Percentiles rank a stretch among this genome's conserved stretches.
Conservation (phyloP, 1,140 invertebrate species). For the Drosophila rufa region DNA sequence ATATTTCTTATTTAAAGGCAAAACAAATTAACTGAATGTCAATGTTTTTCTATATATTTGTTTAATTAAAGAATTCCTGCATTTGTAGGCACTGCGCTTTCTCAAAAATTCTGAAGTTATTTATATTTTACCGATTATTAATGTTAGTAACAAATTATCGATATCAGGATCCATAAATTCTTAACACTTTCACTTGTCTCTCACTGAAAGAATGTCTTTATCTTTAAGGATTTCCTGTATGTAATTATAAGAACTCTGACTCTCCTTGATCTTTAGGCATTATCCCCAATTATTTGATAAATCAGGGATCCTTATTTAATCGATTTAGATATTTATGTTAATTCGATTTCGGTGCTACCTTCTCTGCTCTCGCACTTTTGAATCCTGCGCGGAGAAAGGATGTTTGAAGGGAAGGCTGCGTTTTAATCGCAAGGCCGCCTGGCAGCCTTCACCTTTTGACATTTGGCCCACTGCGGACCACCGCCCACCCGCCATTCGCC, state of each 20-base stretch:
- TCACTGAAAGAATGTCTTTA: neutral
- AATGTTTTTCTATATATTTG: too few relatives aligned
- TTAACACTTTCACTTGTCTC: neutral
- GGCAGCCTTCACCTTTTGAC: slow-evolving; percentile 61
- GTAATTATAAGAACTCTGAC: neutral
- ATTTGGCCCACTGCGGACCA: slow-evolving; percentile 41
- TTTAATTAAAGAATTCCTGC: too few relatives aligned
- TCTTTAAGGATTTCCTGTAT: too few relatives aligned
- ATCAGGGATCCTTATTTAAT: neutral
- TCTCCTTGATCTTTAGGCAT: neutral
- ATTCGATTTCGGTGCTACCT: slow-evolving; percentile 4
- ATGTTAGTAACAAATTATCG: neutral
- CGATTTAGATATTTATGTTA: neutral
- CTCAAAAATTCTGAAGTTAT: neutral
- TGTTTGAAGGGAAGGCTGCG: slow-evolving; percentile 26
- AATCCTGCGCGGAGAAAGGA: slow-evolving; percentile 9
- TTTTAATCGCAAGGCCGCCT: slow-evolving; percentile 47
- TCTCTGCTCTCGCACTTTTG: neutral
- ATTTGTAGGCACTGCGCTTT: too few relatives aligned
- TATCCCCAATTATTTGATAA: neutral
- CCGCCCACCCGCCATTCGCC: neutral
- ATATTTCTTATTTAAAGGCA: too few relatives aligned
- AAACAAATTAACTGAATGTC: too few relatives aligned
- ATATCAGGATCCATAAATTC: neutral
- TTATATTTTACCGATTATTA: neutral